Evolutionary conservation across 1,140 invertebrate genomes (phyloP).

Genomic region (Frieseomelitta varia): DNA sequence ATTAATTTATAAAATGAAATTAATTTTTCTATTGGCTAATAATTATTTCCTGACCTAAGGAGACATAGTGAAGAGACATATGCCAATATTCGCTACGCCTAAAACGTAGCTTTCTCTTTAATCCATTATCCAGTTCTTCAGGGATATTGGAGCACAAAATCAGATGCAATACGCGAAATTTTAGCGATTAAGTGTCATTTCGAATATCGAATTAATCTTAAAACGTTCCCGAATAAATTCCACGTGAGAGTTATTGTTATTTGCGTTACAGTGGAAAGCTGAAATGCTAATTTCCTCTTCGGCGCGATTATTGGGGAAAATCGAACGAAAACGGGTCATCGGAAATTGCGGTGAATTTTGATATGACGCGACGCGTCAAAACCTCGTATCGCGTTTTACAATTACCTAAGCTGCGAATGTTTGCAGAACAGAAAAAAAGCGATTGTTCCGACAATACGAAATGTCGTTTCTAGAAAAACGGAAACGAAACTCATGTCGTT

Average conservation of each 20-base stretch:
- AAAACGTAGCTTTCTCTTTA: no score
- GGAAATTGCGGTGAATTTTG: conserved; percentile 25
- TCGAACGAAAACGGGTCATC: neutral
- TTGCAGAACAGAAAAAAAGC: neutral
- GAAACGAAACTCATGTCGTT: no score
- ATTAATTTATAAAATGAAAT: no score
- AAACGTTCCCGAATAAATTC: neutral
- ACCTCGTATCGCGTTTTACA: conserved; percentile 4
- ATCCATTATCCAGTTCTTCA: no score
- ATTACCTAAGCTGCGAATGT: neutral
- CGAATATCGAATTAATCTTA: neutral
- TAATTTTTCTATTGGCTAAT: no score
- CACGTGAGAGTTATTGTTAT: neutral
- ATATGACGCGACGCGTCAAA: neutral
- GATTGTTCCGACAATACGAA: neutral
- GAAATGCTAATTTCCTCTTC: neutral
- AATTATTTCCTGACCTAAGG: no score
- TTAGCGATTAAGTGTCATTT: no score
- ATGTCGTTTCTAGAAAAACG: no score
- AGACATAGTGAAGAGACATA: no score
- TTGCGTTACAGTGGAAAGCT: neutral
- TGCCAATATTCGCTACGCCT: no score
- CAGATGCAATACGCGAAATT: neutral
- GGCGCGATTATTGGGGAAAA: conserved; percentile 10
- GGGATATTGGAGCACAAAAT: no score